Evolutionary conservation across 2,113 vertebrate genomes (phyloP).

Genomic region (Crotalus horridus): DNA sequence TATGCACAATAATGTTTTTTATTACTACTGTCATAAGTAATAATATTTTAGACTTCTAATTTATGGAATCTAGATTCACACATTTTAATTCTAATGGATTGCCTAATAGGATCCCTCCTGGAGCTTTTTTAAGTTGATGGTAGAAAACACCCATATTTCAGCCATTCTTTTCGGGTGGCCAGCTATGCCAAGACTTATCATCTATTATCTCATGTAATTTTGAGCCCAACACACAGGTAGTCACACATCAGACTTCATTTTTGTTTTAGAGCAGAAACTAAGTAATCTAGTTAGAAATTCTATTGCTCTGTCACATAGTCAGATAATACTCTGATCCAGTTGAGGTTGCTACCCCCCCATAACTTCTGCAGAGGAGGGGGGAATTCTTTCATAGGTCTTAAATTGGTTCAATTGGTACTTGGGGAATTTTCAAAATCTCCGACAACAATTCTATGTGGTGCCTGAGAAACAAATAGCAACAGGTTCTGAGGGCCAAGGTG

Average conservation of each 20-base stretch:
- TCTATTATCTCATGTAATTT: background rate
- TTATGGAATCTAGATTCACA: background rate
- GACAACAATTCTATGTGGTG: background rate
- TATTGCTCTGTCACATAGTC: background rate
- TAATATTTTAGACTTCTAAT: background rate
- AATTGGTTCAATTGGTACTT: background rate
- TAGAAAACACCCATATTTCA: background rate
- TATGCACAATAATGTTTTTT: background rate
- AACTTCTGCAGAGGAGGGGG: background rate
- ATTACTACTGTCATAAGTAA: background rate
- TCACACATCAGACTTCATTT: background rate
- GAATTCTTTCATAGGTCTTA: background rate
- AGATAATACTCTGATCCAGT: background rate
- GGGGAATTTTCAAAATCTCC: background rate
- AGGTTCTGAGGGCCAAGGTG: background rate
- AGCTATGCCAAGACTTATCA: background rate
- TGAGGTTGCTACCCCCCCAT: background rate
- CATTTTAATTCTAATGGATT: background rate
- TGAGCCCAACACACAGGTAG: background rate
- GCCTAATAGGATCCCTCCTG: background rate
- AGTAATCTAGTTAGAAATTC: background rate
- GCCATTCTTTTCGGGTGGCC: background rate
- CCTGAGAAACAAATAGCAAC: background rate
- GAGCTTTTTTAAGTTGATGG: background rate
- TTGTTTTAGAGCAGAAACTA: background rate